A percentile compares a stretch with the other conserved stretches of the same genome.
Evolutionary conservation across 2,888 invertebrate genomes (phyloP).

Genomic region (Cancer borealis): DNA sequence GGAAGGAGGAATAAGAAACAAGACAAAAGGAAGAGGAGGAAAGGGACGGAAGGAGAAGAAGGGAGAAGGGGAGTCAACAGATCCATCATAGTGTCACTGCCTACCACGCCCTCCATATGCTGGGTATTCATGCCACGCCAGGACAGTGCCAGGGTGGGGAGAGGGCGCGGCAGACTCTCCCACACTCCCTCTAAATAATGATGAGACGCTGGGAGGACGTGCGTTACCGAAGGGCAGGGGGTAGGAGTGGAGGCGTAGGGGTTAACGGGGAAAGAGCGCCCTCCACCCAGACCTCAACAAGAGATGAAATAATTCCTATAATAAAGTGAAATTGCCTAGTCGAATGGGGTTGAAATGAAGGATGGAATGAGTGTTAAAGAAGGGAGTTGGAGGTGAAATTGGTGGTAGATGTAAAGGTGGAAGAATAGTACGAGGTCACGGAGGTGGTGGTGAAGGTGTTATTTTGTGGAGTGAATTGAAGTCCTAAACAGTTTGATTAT

Average conservation of each 20-base stretch:
- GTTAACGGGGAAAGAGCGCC: neutral
- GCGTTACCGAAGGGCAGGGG: neutral
- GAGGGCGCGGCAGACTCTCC: neutral
- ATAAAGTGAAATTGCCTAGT: constrained; percentile 5
- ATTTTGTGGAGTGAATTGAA: neutral
- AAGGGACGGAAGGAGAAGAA: neutral
- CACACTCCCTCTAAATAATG: constrained; percentile 33
- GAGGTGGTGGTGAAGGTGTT: neutral
- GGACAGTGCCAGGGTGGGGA: neutral
- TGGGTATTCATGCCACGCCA: constrained; percentile 54
- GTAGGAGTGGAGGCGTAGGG: neutral
- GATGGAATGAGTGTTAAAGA: constrained; percentile 4
- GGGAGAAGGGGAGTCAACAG: neutral
- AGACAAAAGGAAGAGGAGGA: neutral
- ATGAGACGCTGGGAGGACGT: constrained; percentile 41
- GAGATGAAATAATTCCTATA: constrained; percentile 38
- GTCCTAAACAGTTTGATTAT: neutral
- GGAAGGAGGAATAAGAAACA: neutral
- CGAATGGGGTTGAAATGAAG: neutral
- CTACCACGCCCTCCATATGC: constrained; percentile 48
- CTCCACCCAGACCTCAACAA: constrained; percentile 13
- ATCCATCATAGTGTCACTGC: constrained; percentile 53
- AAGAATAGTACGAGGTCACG: neutral
- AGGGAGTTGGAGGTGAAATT: neutral
- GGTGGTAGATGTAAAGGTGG: neutral